Evolutionary conservation across 2,888 invertebrate genomes (phyloP).

Genomic region (Petrolisthes manimaculis): DNA sequence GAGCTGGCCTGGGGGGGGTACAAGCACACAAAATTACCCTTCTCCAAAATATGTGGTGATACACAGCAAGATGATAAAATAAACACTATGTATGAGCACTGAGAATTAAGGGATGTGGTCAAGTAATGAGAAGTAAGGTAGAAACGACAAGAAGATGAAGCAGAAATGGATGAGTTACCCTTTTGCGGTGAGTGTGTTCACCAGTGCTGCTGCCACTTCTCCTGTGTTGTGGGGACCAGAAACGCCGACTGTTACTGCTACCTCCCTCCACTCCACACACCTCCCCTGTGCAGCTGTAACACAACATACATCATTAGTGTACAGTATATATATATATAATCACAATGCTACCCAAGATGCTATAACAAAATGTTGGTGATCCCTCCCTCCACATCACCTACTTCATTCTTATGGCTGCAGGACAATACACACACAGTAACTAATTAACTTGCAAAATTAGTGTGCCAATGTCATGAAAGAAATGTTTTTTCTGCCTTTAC

Average conservation of each 20-base stretch:
- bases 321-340: too few species aligned
- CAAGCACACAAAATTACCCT: neutral
- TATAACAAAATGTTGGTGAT: too few species aligned
- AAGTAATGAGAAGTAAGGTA: too few species aligned
- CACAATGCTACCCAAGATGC: too few species aligned
- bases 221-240: neutral
- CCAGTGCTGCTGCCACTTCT: neutral
- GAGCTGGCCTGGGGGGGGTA: constrained; percentile 30
- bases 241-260: neutral
- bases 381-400: neutral
- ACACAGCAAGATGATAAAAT: neutral
- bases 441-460: neutral
- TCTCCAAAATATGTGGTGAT: neutral
- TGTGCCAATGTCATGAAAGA: neutral
- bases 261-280: neutral
- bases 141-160: too few species aligned
- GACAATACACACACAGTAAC: neutral
- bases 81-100: neutral
- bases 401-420: neutral
- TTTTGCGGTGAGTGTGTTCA: neutral
- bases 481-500: too few species aligned
- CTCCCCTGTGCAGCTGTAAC: neutral
- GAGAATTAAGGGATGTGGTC: too few species aligned
- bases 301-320: neutral
- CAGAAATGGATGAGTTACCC: neutral